These are phyloP conservation scores for Penaeus monodon DNA, from an alignment of 2,888 invertebrate species.

Conservation along the genomic window DNA sequence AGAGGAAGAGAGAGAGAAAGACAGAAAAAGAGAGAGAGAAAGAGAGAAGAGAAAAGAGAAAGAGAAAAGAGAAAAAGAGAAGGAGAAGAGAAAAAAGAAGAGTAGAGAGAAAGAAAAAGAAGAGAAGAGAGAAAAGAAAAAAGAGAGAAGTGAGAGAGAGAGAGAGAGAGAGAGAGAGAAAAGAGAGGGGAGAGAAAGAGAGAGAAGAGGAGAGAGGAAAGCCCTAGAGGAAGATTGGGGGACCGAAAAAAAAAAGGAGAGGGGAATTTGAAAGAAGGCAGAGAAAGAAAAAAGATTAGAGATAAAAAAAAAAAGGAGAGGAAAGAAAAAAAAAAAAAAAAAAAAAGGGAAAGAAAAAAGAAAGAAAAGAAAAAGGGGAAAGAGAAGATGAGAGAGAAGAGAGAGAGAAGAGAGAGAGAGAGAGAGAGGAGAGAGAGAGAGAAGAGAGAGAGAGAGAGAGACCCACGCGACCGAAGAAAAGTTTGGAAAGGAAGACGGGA, in stretches of 20 bases:
- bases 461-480: no score
- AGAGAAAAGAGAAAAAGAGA: not conserved
- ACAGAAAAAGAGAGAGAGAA: no score
- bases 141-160: no score
- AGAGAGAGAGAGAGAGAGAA: not conserved
- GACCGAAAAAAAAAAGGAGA: not conserved
- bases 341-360: not conserved
- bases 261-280: no score
- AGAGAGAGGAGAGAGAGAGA: not conserved
- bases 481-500: no score
- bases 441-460: no score
- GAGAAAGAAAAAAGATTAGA: not conserved
- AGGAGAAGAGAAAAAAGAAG: not conserved
- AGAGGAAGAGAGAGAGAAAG: no score
- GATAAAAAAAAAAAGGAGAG: constrained; percentile 1
- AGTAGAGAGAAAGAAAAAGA: not conserved
- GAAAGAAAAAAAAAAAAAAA: not conserved
- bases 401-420: not conserved
- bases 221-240: no score
- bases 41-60: no score
- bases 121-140: not conserved
- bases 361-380: not conserved
- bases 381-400: not conserved
- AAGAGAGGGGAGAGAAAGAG: constrained; percentile 1
- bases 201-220: not conserved